Conservation (phyloP, 2,888 invertebrate genomes). For the Ceriagrion tenellum region DNA sequence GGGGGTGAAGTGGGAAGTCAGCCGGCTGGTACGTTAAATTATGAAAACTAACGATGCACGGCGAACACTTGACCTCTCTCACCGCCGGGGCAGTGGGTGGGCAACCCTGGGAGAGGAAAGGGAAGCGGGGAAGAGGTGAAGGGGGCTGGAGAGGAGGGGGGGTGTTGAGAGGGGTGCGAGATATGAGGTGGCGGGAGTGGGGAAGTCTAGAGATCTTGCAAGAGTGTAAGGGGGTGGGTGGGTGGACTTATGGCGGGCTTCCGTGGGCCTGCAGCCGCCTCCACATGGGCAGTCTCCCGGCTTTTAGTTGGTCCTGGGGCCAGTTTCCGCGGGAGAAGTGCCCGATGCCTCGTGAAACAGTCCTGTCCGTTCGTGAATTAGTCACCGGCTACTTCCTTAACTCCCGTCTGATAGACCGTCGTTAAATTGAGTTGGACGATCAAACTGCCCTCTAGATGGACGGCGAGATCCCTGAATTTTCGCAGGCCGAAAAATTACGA, state of each 20-base stretch:
- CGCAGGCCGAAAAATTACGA: neutral
- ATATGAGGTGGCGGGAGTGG: neutral
- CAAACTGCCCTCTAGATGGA: neutral
- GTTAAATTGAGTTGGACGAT: conserved; percentile 24
- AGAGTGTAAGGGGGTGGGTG: neutral
- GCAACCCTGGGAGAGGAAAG: neutral
- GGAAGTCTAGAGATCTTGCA: neutral
- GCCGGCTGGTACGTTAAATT: conserved; percentile 56
- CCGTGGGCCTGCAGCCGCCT: neutral
- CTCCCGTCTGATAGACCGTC: neutral
- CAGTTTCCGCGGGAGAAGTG: neutral
- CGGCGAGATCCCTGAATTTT: neutral
- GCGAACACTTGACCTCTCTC: conserved; percentile 19
- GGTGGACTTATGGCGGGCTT: too few species aligned
- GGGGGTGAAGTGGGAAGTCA: neutral
- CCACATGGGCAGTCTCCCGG: neutral
- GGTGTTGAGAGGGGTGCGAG: neutral
- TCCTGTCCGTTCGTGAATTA: neutral
- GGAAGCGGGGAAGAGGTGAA: neutral
- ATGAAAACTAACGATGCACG: conserved; percentile 60
- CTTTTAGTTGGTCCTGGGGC: neutral
- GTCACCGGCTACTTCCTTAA: neutral
- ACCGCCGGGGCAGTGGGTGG: conserved; percentile 22
- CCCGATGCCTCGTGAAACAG: neutral
- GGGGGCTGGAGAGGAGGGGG: neutral